Evolutionary conservation across 2,797 vertebrate genomes (phyloP).

Genomic region (Pterois miles): DNA sequence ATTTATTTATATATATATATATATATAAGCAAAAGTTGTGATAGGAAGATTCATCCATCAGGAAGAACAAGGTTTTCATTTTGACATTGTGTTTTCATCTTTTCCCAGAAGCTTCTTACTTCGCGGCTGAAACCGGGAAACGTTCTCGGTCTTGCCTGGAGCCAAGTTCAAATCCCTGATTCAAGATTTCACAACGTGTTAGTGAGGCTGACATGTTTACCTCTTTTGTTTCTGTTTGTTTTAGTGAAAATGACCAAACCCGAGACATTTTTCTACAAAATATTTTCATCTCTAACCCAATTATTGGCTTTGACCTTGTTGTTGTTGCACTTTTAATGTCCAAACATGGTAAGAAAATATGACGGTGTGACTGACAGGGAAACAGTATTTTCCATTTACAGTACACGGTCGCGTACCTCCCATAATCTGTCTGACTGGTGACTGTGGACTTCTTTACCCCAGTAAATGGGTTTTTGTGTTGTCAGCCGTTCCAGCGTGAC

Average conservation of each 20-base stretch:
- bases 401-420: conserved; percentile 41
- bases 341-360: conserved; percentile 14
- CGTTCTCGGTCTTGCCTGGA: neutral
- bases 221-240: conserved; percentile 23
- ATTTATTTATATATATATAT: too few species aligned
- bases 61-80: neutral
- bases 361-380: conserved; percentile 55
- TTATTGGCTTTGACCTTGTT: conserved; percentile 44
- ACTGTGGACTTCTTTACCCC: conserved; percentile 34
- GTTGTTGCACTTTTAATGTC: conserved; percentile 16
- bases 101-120: neutral
- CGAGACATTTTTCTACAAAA: neutral
- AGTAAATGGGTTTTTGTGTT: conserved; percentile 61
- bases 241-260: conserved; percentile 1
- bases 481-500: conserved; percentile 57
- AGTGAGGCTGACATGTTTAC: conserved; percentile 23
- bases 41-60: neutral
- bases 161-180: neutral
- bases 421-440: conserved; percentile 63
- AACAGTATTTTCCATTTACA: conserved; percentile 72
- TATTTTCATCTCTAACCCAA: conserved; percentile 52
- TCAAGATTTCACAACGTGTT: neutral
- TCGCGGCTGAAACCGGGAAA: neutral
- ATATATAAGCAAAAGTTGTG: neutral
- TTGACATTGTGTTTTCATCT: neutral